A percentile compares a stretch with the other conserved stretches of the same genome.
These are phyloP conservation scores for human (Homo sapiens) DNA, from an alignment of 2,113 vertebrate species.

Conservation along the genomic window DNA sequence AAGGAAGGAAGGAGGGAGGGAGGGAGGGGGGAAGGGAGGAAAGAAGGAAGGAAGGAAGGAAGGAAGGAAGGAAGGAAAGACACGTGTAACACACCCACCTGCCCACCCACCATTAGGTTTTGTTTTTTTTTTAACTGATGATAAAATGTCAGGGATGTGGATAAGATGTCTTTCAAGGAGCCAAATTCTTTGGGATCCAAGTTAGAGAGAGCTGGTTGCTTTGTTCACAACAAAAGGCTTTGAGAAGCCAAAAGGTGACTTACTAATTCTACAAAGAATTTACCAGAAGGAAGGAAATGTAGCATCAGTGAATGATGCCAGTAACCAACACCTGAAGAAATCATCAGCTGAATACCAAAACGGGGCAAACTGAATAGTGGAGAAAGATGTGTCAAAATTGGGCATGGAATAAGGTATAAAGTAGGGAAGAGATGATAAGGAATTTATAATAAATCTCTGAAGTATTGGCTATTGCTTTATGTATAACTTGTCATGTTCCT, in stretches of 20 bases:
- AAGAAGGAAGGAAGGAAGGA: too few species aligned
- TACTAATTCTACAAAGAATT: not conserved
- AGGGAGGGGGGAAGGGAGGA: too few species aligned
- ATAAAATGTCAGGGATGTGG: not conserved
- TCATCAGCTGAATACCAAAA: not conserved
- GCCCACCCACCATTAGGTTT: not conserved
- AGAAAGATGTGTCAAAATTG: not conserved
- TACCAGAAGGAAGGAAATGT: not conserved
- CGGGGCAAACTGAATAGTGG: not conserved
- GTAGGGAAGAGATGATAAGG: not conserved
- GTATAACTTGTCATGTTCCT: not conserved
- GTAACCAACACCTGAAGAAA: not conserved
- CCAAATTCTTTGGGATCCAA: not conserved
- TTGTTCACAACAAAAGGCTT: not conserved
- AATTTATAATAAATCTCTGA: not conserved
- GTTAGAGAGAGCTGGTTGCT: not conserved
- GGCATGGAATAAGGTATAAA: not conserved
- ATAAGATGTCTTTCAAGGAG: not conserved
- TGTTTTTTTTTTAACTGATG: not conserved
- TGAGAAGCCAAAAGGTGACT: not conserved
- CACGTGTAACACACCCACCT: too few species aligned
- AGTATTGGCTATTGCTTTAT: not conserved
- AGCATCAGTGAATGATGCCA: not conserved
- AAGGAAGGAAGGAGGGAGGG: rapidly evolving
- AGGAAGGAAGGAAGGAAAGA: too few species aligned